Conservation (phyloP, 2,797 vertebrate genomes). For the Phataginus tricuspis region DNA sequence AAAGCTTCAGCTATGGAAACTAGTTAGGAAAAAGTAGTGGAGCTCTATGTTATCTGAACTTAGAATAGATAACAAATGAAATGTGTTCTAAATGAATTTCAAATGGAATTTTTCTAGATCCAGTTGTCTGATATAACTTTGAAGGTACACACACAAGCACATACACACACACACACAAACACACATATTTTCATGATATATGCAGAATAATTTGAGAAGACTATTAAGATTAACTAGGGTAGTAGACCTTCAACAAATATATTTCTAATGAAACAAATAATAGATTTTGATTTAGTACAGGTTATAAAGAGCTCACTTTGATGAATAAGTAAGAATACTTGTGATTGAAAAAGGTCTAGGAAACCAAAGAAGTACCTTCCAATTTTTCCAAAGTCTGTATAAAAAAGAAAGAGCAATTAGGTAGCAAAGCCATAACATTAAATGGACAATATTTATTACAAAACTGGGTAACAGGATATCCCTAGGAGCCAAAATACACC, state of each 20-base stretch:
- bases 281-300: not conserved
- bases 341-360: not conserved
- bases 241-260: not conserved
- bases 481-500: not conserved
- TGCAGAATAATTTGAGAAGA: slow-evolving; percentile 1
- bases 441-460: not conserved
- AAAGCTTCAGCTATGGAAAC: not conserved
- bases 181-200: not conserved
- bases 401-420: not conserved
- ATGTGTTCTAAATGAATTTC: not conserved
- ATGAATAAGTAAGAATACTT: not conserved
- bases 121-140: not conserved
- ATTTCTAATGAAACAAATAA: slow-evolving; percentile 30
- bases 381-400: not conserved
- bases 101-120: not conserved
- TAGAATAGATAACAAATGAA: not conserved
- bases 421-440: not conserved
- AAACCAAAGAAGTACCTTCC: not conserved
- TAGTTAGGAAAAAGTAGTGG: not conserved
- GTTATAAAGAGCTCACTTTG: not conserved
- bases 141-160: not conserved
- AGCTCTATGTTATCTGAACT: not conserved
- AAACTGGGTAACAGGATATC: not conserved
- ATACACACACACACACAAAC: too few relatives aligned
- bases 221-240: not conserved